Percentiles rank a stretch among this genome's conserved stretches.
These are phyloP conservation scores for Anoura caudifer DNA, from an alignment of 2,113 vertebrate species.

Conservation along the genomic window DNA sequence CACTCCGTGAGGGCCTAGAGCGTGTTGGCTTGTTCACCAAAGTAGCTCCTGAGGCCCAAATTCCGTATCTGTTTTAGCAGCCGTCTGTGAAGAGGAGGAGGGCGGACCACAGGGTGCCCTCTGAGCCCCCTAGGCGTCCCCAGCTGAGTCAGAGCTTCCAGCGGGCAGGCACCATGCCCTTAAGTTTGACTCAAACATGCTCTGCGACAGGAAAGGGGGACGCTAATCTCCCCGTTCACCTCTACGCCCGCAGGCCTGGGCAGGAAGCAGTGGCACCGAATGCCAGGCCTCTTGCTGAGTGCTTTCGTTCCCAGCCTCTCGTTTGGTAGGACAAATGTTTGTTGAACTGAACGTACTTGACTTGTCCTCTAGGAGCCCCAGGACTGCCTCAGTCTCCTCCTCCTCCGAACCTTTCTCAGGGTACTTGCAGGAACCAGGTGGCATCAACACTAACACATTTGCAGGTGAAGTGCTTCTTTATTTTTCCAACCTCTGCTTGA, in stretches of 20 bases:
- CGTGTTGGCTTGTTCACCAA: not conserved
- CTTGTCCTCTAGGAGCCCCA: not conserved
- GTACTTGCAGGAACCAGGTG: slow-evolving; percentile 6
- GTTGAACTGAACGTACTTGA: not conserved
- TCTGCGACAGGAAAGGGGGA: not conserved
- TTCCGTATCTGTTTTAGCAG: not conserved
- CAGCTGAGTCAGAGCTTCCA: not conserved
- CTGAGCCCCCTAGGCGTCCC: not conserved
- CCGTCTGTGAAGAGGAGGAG: not conserved
- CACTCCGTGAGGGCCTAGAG: not conserved
- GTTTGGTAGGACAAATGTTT: slow-evolving; percentile 39
- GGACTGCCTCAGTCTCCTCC: not conserved
- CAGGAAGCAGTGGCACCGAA: not conserved
- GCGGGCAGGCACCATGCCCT: not conserved
- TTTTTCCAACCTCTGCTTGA: not conserved
- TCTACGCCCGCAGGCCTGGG: not conserved
- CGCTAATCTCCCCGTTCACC: not conserved
- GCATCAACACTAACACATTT: not conserved
- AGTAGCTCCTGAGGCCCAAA: not conserved
- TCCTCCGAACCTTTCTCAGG: not conserved
- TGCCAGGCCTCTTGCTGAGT: slow-evolving; percentile 7
- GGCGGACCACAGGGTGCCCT: not conserved
- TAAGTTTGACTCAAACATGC: not conserved
- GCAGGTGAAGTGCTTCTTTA: slow-evolving; percentile 1
- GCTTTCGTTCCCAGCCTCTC: not conserved